A percentile compares a stretch with the other conserved stretches of the same genome.
phyloP scores from a whole-genome alignment of 2,888 invertebrate species.

The Mesorhabditis spiculigera region DNA sequence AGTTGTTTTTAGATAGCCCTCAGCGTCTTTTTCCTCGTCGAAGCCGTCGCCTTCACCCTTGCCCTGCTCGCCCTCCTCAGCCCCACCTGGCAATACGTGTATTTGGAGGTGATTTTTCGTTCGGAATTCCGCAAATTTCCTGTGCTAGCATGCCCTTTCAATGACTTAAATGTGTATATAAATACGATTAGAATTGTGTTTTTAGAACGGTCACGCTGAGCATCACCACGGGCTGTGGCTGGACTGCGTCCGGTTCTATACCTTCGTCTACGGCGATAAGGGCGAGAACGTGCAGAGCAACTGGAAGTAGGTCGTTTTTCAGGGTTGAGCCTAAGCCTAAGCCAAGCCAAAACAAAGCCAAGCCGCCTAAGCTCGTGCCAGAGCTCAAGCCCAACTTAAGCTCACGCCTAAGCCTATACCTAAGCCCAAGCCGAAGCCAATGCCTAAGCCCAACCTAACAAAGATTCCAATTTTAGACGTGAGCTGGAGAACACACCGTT shows the following conservation, averaged over 20 bases:
- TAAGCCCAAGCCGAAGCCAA: too few relatives aligned
- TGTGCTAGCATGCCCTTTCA: too few relatives aligned
- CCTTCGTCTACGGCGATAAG: conserved; percentile 53
- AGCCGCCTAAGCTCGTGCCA: too few relatives aligned
- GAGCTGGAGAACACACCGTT: conserved; percentile 55
- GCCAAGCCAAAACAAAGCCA: too few relatives aligned
- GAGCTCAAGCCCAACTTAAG: too few relatives aligned
- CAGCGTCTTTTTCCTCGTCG: conserved; percentile 41
- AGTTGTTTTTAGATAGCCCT: conserved; percentile 36
- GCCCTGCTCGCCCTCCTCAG: conserved; percentile 47
- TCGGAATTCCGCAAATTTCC: not conserved
- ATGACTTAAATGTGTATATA: too few relatives aligned
- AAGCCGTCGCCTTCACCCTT: conserved; percentile 47
- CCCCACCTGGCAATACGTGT: conserved; percentile 55
- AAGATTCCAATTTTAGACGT: conserved; percentile 26
- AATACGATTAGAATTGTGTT: too few relatives aligned
- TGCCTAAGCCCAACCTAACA: too few relatives aligned
- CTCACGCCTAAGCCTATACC: too few relatives aligned
- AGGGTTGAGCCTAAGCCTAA: too few relatives aligned
- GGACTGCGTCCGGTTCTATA: conserved; percentile 57
- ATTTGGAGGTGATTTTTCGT: conserved; percentile 40
- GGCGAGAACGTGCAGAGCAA: conserved; percentile 53
- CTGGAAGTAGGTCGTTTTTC: not conserved
- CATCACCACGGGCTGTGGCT: conserved; percentile 57
- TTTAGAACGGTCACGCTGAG: conserved; percentile 54